Evolutionary conservation across 2,113 vertebrate species (phyloP), one percentile per base, ranked within the genome.

Genomic region (Tenrec ecaudatus): DNA sequence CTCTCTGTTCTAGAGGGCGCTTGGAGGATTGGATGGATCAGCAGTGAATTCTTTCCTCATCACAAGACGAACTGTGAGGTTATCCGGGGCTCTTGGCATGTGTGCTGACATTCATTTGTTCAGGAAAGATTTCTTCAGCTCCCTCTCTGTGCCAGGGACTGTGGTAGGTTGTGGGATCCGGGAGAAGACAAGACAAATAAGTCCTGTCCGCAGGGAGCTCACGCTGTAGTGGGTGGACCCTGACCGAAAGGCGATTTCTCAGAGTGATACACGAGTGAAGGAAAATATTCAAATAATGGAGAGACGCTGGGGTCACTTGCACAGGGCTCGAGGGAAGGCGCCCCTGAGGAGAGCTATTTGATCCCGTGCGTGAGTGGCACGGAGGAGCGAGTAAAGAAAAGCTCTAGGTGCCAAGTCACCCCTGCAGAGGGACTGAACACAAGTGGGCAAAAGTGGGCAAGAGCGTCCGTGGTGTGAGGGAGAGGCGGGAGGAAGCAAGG

Each of bases 371-470:
- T 53, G 66, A 47, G 23, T 64, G 36, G 57, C 19, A 9, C 11
- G 57, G 64, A 0, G 1, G 10, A 19, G 36, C 4, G 3, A 69
- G 11, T 11, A 14, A 9, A 22, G 4, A n/a, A 10, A 6, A 23
- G n/a, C 43, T 47, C 43, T 31, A 11, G n/a, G 31, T 12, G 8
- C 31, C 23, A 11, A 43, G n/a, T 15, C 47, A 14, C 1, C 27
- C 22, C 23, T 33, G 29, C 36, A 25, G 11, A 33, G 15, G 4
- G 8, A 11, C 20, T 58, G 4, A 38, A 12, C 22, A 58, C 16
- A 25, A 11, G 53, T 5, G 10, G 11, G 29, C 29, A 69, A 27
- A 25, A 9, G 3, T 36, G 17, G 60, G 27, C 15, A 27, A 27
- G 8, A 47, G 17, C 47, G 6, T 23, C 66, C 22, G 11, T 57